These are phyloP conservation scores for Limosa lapponica DNA, from an alignment of 2,797 vertebrate genomes.

Conservation along the genomic window DNA sequence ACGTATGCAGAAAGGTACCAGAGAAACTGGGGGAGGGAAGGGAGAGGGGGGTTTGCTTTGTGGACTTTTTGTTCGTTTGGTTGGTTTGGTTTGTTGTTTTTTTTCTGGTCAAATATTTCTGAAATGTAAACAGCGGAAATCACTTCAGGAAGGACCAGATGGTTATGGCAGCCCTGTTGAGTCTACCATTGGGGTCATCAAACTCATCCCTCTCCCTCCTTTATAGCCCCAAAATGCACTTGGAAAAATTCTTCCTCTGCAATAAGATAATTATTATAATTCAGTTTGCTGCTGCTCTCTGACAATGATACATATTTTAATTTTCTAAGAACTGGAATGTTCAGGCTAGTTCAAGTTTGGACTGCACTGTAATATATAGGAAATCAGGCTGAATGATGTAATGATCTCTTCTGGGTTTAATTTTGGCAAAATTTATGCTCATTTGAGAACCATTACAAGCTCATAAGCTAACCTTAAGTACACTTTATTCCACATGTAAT, in stretches of 20 bases:
- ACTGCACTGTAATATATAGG: neutral
- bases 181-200: neutral
- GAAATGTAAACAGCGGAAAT: neutral
- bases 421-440: neutral
- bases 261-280: neutral
- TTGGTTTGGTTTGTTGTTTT: neutral
- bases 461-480: neutral
- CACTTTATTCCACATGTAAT: neutral
- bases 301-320: neutral
- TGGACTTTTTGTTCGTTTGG: neutral
- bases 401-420: neutral
- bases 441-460: neutral
- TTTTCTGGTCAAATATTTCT: neutral
- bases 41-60: accelerated
- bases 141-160: neutral
- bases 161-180: neutral
- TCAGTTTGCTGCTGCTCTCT: neutral
- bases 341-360: neutral
- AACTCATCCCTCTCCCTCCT: neutral
- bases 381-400: neutral
- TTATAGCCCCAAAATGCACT: accelerated
- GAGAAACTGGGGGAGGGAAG: neutral
- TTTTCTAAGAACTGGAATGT: neutral
- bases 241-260: neutral
- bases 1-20: neutral